Conservation (phyloP, 2,113 vertebrate species). For the Haemorhous mexicanus region DNA sequence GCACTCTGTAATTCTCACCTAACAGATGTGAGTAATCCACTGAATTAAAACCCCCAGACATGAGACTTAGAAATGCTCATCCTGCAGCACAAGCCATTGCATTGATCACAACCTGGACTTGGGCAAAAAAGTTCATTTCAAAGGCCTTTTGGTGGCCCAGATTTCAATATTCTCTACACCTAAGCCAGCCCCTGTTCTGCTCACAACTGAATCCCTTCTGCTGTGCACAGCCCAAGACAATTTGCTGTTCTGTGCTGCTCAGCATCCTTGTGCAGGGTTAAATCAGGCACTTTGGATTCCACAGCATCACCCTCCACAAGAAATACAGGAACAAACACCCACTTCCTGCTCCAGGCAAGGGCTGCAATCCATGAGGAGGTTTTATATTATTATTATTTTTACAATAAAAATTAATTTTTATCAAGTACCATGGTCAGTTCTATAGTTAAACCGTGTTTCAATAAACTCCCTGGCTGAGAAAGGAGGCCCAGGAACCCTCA, state of each 20-base stretch:
- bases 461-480: not conserved
- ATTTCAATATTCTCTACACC: not conserved
- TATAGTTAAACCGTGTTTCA: not conserved
- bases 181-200: not conserved
- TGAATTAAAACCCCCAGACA: constrained; percentile 69
- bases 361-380: not conserved
- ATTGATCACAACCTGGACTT: constrained; percentile 35
- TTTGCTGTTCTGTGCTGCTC: not conserved
- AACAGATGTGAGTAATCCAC: constrained; percentile 79
- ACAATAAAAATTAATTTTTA: not conserved
- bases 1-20: constrained; percentile 76
- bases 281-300: not conserved
- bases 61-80: constrained; percentile 54
- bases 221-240: not conserved
- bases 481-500: not conserved
- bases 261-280: not conserved
- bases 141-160: not conserved
- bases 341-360: not conserved
- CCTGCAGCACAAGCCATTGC: not conserved
- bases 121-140: constrained; percentile 30
- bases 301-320: not conserved
- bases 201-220: not conserved
- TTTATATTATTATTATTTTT: too few relatives aligned
- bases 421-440: not conserved
- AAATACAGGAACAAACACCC: not conserved